Evolutionary conservation across 2,113 vertebrate genomes (phyloP).

Genomic region (Arizona elegans): DNA sequence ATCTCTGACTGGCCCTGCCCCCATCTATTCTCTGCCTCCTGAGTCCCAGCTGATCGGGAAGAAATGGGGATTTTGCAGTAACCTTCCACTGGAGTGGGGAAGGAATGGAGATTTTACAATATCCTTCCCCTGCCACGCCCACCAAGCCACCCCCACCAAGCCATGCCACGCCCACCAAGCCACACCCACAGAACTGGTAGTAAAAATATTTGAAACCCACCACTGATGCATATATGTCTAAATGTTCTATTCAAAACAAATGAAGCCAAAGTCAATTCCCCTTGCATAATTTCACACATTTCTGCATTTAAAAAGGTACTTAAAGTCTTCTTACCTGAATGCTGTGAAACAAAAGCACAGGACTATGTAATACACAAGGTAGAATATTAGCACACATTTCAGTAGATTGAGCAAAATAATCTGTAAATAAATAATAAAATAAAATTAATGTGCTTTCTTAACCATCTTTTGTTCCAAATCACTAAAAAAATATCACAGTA

Average conservation of each 20-base stretch:
- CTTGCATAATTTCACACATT: neutral
- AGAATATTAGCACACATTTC: constrained; percentile 78
- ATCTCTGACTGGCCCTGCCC: too few species aligned
- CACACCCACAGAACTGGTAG: too few species aligned
- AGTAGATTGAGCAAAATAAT: constrained; percentile 76
- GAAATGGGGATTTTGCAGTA: too few species aligned
- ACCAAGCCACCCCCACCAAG: too few species aligned
- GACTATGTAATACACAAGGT: constrained; percentile 77
- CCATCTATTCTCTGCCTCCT: too few species aligned
- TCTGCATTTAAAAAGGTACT: neutral
- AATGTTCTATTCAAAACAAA: neutral
- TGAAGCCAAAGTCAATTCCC: neutral
- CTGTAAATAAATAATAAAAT: constrained; percentile 54
- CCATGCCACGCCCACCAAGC: too few species aligned
- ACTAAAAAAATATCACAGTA: neutral
- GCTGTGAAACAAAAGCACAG: constrained; percentile 75
- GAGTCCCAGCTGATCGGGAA: too few species aligned
- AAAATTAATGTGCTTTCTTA: neutral
- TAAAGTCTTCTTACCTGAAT: constrained; percentile 71
- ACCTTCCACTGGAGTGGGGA: too few species aligned
- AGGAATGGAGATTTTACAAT: too few species aligned
- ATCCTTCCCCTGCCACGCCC: too few species aligned
- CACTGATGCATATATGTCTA: neutral
- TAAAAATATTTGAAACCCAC: too few species aligned
- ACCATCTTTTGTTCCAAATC: neutral